Base-by-base conservation (phyloP, 1,140 invertebrate species). In the Conus betulinus region DNA sequence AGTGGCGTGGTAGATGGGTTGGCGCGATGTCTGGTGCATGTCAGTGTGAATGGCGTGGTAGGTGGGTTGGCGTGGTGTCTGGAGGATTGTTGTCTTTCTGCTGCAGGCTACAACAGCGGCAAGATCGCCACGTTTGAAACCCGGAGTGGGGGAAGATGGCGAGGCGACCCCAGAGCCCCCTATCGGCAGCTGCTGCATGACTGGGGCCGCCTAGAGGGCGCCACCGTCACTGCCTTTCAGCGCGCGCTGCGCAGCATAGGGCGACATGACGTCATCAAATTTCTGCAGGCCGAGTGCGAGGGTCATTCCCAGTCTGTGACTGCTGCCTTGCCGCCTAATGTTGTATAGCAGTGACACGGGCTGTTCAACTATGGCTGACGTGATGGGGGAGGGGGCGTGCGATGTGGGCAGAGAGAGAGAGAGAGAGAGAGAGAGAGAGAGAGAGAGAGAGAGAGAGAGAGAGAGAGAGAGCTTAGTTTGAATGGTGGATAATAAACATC, bases 21-120 rank as follows among this genome's bases (percentile, higher is more conserved):
- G 23, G n/a, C 25, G n/a, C 2, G 11, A 7, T 13, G 20, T n/a
- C 7, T 74, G 23, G 23, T 25, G 6, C 27, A 6, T 1, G 10
- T 82, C 25, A 78, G 11, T 78, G 25, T 74, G n/a, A 74, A 17
- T 74, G 11, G n/a, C 7, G 0, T 4, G 7, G n/a, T 23, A 74
- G 7, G 7, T 20, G 20, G 15, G 57, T 74, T 20, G 23, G n/a
- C 25, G n/a, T 8, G 11, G 23, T 13, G 20, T n/a, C 7, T 74
- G 23, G 23, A 27, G 5, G 15, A 27, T 23, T 20, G 23, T 52
- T 82, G 10, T 51, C 51, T 3, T 52, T 82, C 11, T 6, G 53
- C 0, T 83, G n/a, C 88, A 93, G 92, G 92, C 87, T 93, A 92
- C 78, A 90, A 87, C 67, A 89, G 82, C 39, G 88, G 88, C n/a